Evolutionary conservation across 2,797 vertebrate species (phyloP), one percentile per base, ranked within the genome.

Genomic region (Hephaestus fuliginosus): DNA sequence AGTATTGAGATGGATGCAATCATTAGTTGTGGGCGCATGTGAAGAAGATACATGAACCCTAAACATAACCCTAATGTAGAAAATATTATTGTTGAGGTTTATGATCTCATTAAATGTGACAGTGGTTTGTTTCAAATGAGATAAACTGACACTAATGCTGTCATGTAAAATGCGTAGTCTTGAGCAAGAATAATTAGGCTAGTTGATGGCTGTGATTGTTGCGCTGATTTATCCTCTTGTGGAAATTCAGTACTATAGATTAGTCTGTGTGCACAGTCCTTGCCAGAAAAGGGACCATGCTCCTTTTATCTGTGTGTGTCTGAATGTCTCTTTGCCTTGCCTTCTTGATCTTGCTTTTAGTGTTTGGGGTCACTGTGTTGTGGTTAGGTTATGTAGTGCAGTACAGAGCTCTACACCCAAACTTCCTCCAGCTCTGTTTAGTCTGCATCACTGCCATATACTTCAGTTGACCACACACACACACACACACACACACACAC

Each of bases 351-450:
- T 82, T 79, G 44, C 56, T 69, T 82, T 13, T 25, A 70, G 61
- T 14, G 1, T 83, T 74, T 81, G 46, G 67, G 65, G 58, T 86
- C 77, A 67, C 76, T 81, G 69, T 87, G 86, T 89, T 89, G 87
- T 90, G 87, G 88, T 89, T 78, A 63, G 76, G 56, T 76, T 88
- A 82, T 86, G 70, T 87, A 78, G 69, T 70, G 46, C 74, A 70
- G 51, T 48, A 36, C 62, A 48, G 53, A 80, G 18, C 74, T 55
- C 57, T 52, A 41, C 72, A 84, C 76, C 84, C 77, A 91, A 89
- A 89, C 88, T 83, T 93, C 90, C 81, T 88, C 82, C 60, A 56
- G 72, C 70, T 90, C 73, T 93, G 92, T 94, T 94, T 93, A 91
- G 93, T 93, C 91, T 94, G 82, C 88, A 72, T 82, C 70, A 52